Evolutionary conservation across 2,888 invertebrate species (phyloP).

Genomic region (Caenorhabditis sinica): DNA sequence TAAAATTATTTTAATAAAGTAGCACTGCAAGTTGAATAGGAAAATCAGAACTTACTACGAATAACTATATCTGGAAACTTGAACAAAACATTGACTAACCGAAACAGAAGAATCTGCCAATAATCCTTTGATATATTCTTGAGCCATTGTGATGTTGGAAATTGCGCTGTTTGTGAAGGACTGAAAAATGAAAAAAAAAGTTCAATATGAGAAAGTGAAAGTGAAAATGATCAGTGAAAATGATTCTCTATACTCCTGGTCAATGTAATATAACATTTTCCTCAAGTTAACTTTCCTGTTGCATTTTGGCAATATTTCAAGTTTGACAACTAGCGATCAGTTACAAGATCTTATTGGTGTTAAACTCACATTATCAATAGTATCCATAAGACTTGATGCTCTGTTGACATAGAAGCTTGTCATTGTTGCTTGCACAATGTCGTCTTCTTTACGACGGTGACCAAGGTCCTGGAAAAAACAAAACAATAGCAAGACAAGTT

Average conservation of each 20-base stretch:
- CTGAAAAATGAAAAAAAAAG: constrained; percentile 16
- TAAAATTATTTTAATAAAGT: too few species aligned
- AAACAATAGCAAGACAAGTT: too few species aligned
- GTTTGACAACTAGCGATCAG: too few species aligned
- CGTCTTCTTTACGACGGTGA: constrained; percentile 32
- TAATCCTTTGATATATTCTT: constrained; percentile 41
- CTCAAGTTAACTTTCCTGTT: too few species aligned
- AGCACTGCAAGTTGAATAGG: too few species aligned
- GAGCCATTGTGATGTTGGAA: constrained; percentile 36
- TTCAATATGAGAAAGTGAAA: neutral
- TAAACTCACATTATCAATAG: constrained; percentile 36
- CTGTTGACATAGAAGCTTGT: constrained; percentile 33
- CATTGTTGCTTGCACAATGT: neutral
- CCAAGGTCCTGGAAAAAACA: constrained; percentile 42
- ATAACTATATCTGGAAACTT: too few species aligned
- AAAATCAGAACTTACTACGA: too few species aligned
- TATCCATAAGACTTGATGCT: constrained; percentile 31
- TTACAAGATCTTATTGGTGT: too few species aligned
- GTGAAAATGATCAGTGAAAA: too few species aligned
- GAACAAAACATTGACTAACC: constrained; percentile 4
- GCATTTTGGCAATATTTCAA: too few species aligned
- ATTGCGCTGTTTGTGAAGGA: constrained; percentile 35
- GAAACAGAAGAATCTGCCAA: constrained; percentile 31
- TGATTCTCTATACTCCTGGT: too few species aligned
- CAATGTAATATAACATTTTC: too few species aligned